Base-by-base conservation (phyloP, 2,888 invertebrate genomes). In the Amblyjoppa proteus region DNA sequence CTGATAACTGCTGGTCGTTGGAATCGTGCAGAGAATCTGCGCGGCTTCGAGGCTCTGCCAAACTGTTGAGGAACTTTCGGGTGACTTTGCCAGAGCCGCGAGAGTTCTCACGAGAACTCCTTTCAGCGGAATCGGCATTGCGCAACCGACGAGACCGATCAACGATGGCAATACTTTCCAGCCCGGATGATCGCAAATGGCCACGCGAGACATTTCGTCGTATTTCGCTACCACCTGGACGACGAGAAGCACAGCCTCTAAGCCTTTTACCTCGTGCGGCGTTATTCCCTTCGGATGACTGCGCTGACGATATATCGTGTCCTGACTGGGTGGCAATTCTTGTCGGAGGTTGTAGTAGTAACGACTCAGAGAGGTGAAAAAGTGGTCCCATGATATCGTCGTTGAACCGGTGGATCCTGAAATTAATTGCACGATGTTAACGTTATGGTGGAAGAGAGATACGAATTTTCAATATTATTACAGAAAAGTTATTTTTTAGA, bases 11-110 rank as follows among this genome's bases (percentile, higher is more conserved):
- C 95, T 95, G 0, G 96, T 95, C 1, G 95, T 95, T 0, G 96
- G 96, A 58, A 96, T 94, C 0, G 97, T 97, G 7, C 96, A 95
- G 79, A 98, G 96, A 38, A 98, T 96, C 90, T 97, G 97, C 0
- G 97, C 97, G 2, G 96, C 96, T 94, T 98, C 98, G 28, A 98
- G 94, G 88, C 96, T 97, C 86, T 97, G 97, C 99, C 99, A 99
- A 88, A 98, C 96, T 83, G 96, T 96, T 4, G 96, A 95, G 1
- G 98, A 97, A 51, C 97, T 97, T 89, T 97, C 97, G 3, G 97
- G 95, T 0, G 97, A 96, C 89, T 96, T 96, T n/a, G 97, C 97
- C 83, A 99, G 95, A 1, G 98, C 97, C 0, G 97, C 96, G 76
- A 99, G 94, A 0, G 98, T 97, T 31, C 94, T 92, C n/a, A 98